phyloP scores from a whole-genome alignment of 2,888 invertebrate species.

The Hirtodrosophila confusa region DNA sequence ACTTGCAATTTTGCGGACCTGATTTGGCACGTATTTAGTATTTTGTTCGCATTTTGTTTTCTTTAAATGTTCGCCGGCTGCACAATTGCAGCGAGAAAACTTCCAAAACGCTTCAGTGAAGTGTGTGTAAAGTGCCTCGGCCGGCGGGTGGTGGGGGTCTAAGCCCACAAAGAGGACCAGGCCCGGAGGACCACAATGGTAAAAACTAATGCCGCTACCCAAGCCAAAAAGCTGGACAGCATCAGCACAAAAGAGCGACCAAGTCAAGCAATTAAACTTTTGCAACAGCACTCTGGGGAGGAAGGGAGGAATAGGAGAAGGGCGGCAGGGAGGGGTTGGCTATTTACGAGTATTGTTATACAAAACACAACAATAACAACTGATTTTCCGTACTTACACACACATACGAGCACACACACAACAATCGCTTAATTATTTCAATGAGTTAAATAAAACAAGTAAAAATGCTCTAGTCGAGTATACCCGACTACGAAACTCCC shows the following conservation, averaged over 20 bases:
- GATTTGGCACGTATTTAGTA: conserved; percentile 40
- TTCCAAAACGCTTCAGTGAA: conserved; percentile 37
- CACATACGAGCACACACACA: conserved; percentile 7
- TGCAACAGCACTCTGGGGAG: conserved; percentile 22
- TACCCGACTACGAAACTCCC: too few species aligned
- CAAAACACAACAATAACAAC: conserved; percentile 45
- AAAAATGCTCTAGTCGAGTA: too few species aligned
- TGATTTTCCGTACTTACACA: conserved; percentile 44
- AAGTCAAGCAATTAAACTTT: conserved; percentile 73
- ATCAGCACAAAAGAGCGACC: conserved; percentile 40
- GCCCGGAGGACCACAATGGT: background rate
- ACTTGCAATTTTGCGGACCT: conserved; percentile 13
- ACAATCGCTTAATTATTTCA: background rate
- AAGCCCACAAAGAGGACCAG: too few species aligned
- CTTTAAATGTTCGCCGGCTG: conserved; percentile 28
- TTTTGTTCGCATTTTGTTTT: conserved; percentile 34
- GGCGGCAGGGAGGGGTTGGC: background rate
- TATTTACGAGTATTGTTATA: conserved; percentile 24
- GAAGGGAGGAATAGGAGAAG: too few species aligned
- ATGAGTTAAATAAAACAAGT: conserved; percentile 11
- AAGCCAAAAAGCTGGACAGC: conserved; percentile 33
- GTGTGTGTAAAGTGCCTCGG: conserved; percentile 31
- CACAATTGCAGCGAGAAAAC: conserved; percentile 25
- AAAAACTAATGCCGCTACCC: conserved; percentile 2
- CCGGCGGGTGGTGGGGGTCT: background rate